Evolutionary conservation across 2,888 invertebrate species (phyloP), one percentile per base, ranked within the genome.

Genomic region (Chelonus formosanus): DNA sequence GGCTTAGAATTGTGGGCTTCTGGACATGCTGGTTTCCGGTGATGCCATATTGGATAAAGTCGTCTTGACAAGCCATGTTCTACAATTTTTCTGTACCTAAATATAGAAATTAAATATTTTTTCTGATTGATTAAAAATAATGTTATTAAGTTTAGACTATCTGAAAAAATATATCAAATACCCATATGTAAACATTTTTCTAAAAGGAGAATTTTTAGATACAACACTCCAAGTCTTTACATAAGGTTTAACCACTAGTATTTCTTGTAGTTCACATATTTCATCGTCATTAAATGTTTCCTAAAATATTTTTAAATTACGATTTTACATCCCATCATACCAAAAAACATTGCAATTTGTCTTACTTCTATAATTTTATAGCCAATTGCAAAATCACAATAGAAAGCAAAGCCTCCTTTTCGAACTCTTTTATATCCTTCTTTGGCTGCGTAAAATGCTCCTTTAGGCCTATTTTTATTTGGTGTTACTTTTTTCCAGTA

Each of bases 341-440:
- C 44, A 8, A 6, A 5, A 34, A 32, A 8, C 2, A 1, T 34
- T 32, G 3, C 32, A 54, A 8, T 5, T 8, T 8, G 45, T 48
- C 3, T 65, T 68, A 79, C 80, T 60, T 85, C 85, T 77, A 92
- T 91, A 20, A 91, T 88, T 70, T 89, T 89, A 79, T 92, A 92
- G 0, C 89, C 91, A 1, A 87, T 87, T 0, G 89, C 87, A 0
- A 87, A 88, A 79, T 92, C 91, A 3, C 90, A 87, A 75, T 91
- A 90, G 80, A 90, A 91, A 0, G 92, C 92, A 76, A 89, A 91
- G 3, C 89, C 90, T 1, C 91, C 92, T 43, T 83, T 79, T 76
- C 87, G 87, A 0, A 92, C 89, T 70, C 87, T 78, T 0, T 81
- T 80, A 77, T 92, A 84, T 7, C 91, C 92, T 50, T 86, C 75